Evolutionary conservation across 2,797 vertebrate species (phyloP).

Genomic region (Pempheris klunzingeri): DNA sequence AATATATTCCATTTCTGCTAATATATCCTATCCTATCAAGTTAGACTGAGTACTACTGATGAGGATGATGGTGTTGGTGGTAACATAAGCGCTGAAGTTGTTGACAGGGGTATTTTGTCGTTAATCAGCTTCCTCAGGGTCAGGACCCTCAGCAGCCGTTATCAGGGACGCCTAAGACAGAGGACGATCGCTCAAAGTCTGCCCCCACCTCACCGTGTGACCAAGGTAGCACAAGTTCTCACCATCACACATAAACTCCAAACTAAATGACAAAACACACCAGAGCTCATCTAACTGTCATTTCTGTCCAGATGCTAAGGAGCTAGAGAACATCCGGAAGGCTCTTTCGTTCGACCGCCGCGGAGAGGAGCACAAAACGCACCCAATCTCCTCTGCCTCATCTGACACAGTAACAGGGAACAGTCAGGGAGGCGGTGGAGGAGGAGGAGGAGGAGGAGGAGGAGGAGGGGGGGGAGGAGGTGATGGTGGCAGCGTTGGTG

Average conservation of each 20-base stretch:
- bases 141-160: slow-evolving; percentile 88
- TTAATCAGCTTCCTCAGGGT: slow-evolving; percentile 88
- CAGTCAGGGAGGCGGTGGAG: neutral
- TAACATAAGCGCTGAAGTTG: neutral
- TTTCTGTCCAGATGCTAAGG: slow-evolving; percentile 88
- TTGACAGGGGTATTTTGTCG: slow-evolving; percentile 19
- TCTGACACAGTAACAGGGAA: slow-evolving; percentile 54
- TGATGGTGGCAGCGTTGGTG: fast-evolving
- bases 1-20: too few relatives aligned
- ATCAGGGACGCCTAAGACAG: slow-evolving; percentile 85
- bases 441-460: neutral
- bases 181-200: slow-evolving; percentile 93
- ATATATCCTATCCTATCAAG: too few relatives aligned
- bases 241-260: neutral
- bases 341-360: slow-evolving; percentile 94
- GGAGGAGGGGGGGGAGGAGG: neutral
- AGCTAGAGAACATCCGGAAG: slow-evolving; percentile 96
- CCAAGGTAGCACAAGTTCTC: slow-evolving; percentile 84
- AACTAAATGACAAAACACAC: neutral
- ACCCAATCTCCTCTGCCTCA: slow-evolving; percentile 72
- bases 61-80: neutral
- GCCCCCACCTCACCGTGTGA: slow-evolving; percentile 96
- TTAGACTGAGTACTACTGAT: neutral
- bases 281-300: neutral
- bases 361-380: slow-evolving; percentile 89